Conservation (phyloP, 1,140 invertebrate genomes). For the Epicauta chinensis region DNA sequence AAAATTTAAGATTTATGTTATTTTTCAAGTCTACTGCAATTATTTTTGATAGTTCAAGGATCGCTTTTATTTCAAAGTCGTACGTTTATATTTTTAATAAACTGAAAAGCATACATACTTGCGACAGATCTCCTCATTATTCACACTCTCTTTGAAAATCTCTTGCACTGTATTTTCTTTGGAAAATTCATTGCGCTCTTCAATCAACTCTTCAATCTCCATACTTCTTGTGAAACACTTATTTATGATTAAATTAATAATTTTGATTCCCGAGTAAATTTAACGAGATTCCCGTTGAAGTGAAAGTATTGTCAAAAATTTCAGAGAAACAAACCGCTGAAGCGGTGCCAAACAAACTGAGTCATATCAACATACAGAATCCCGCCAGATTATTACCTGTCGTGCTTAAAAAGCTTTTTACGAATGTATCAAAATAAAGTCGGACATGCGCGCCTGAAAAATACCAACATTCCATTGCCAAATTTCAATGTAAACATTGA, state of each 20-base stretch:
- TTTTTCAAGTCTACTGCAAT: no score
- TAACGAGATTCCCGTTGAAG: background rate
- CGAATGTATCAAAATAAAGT: slow-evolving; percentile 11
- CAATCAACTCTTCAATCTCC: slow-evolving; percentile 6
- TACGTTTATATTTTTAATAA: no score
- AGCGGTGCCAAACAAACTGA: slow-evolving; percentile 16
- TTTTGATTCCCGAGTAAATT: background rate
- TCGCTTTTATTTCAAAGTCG: no score
- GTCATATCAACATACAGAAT: slow-evolving; percentile 6
- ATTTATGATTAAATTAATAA: no score
- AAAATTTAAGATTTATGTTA: no score
- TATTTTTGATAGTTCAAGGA: no score
- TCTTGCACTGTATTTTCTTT: slow-evolving; percentile 9
- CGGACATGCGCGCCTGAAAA: slow-evolving; percentile 13
- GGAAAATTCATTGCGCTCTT: background rate
- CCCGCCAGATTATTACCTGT: slow-evolving; percentile 9
- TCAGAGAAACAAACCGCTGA: slow-evolving; percentile 11
- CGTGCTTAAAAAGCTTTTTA: slow-evolving; percentile 2
- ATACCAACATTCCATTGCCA: slow-evolving; percentile 11
- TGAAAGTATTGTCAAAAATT: slow-evolving; percentile 3
- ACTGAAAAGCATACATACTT: no score
- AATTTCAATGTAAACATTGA: slow-evolving; percentile 12
- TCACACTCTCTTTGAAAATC: slow-evolving; percentile 4
- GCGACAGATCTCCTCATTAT: background rate
- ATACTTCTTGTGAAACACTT: background rate